phyloP scores from a whole-genome alignment of 2,113 vertebrate genomes.

The Ophthalmolycus amberensis region DNA sequence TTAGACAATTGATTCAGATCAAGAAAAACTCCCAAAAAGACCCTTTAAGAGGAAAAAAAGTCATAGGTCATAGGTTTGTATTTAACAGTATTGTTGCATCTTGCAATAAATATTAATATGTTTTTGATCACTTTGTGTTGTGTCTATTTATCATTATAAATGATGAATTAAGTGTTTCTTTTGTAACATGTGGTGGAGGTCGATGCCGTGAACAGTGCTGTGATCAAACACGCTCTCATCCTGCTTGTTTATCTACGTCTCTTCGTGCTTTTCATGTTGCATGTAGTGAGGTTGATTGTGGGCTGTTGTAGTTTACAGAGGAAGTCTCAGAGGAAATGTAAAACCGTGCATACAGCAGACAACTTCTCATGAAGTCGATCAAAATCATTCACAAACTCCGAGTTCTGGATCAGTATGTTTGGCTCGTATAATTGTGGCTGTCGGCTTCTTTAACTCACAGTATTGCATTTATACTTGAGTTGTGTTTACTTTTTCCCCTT shows the following conservation, averaged over 20 bases:
- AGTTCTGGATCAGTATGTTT: background rate
- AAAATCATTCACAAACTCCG: conserved; percentile 1
- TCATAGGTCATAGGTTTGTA: too few relatives aligned
- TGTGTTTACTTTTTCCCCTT: background rate
- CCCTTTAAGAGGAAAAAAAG: background rate
- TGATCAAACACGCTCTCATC: background rate
- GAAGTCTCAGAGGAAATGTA: conserved; percentile 16
- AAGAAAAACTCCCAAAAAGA: background rate
- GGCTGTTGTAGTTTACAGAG: conserved; percentile 9
- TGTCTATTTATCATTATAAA: too few relatives aligned
- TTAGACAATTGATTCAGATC: background rate
- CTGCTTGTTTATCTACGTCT: conserved; percentile 8
- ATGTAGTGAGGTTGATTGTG: background rate
- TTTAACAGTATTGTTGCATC: too few relatives aligned
- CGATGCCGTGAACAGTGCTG: background rate
- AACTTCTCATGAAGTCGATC: background rate
- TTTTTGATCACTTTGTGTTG: too few relatives aligned
- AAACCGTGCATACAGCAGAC: background rate
- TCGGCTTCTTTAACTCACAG: background rate
- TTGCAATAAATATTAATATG: too few relatives aligned
- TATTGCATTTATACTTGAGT: background rate
- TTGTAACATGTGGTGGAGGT: background rate
- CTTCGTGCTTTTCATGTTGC: background rate
- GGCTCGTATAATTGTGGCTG: background rate
- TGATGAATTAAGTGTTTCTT: conserved; percentile 1